A percentile compares a stretch with the other conserved stretches of the same genome.
Conservation (phyloP, 2,797 vertebrate genomes). For the Thamnophis elegans region DNA sequence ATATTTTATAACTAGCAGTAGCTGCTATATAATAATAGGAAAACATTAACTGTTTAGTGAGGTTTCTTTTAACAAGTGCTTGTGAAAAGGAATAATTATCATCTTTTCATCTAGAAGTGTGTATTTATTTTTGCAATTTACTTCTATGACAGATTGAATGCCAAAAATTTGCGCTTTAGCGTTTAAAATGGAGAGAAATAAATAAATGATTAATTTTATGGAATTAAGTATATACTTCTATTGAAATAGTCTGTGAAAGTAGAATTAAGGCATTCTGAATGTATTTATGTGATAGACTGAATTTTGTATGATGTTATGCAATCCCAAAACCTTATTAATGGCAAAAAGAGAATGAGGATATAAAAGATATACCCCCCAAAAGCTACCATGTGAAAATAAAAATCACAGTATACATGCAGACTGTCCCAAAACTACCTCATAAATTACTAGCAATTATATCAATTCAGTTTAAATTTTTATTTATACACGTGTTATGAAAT, state of each 20-base stretch:
- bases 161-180: not conserved
- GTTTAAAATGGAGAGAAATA: not conserved
- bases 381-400: not conserved
- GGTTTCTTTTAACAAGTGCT: not conserved
- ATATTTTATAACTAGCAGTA: not conserved
- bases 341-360: not conserved
- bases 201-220: not conserved
- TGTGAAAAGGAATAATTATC: not conserved
- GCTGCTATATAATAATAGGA: not conserved
- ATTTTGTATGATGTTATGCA: not conserved
- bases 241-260: not conserved
- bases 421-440: not conserved
- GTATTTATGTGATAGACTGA: not conserved
- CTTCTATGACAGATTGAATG: not conserved
- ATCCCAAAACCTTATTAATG: not conserved
- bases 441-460: not conserved
- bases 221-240: not conserved
- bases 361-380: not conserved
- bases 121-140: not conserved
- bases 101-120: not conserved
- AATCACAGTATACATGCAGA: not conserved
- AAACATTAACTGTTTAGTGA: constrained; percentile 1
- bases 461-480: not conserved
- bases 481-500: not conserved
- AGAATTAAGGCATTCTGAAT: not conserved